A percentile compares a stretch with the other conserved stretches of the same genome.
phyloP scores from a whole-genome alignment of 2,888 invertebrate species.

The Latrodectus hesperus region DNA sequence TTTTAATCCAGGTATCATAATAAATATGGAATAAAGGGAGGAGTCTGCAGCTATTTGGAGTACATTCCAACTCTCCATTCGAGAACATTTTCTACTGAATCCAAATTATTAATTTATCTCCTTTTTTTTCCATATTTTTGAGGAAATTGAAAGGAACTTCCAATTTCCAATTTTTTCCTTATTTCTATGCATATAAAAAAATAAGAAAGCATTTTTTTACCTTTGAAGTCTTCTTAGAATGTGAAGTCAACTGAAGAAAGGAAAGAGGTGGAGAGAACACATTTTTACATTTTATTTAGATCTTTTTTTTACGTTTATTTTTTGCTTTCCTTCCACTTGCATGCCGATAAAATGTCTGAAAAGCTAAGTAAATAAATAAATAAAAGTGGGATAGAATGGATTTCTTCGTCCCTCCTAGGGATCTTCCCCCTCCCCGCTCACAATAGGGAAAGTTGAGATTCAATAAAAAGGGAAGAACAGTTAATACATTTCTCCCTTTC shows the following conservation, averaged over 20 bases:
- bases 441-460: constrained; percentile 59
- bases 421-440: constrained; percentile 11
- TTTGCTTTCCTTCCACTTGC: constrained; percentile 15
- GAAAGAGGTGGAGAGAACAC: constrained; percentile 10
- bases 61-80: constrained; percentile 4
- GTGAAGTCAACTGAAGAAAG: constrained; percentile 9
- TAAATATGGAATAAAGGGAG: not conserved
- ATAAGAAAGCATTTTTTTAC: not conserved
- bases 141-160: constrained; percentile 44
- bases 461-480: constrained; percentile 61
- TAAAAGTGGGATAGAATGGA: constrained; percentile 40
- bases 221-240: constrained; percentile 7
- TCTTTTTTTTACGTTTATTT: not conserved
- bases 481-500: constrained; percentile 44
- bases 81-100: constrained; percentile 11
- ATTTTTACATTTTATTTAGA: constrained; percentile 54
- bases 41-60: not conserved
- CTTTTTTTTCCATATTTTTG: constrained; percentile 26
- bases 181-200: constrained; percentile 1
- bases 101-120: constrained; percentile 54
- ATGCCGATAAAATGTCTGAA: constrained; percentile 46
- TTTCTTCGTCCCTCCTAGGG: constrained; percentile 12
- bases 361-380: constrained; percentile 59
- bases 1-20: not conserved
- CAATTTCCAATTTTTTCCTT: constrained; percentile 15